Evolutionary conservation across 2,797 vertebrate species (phyloP).

Genomic region (Synanceia verrucosa): DNA sequence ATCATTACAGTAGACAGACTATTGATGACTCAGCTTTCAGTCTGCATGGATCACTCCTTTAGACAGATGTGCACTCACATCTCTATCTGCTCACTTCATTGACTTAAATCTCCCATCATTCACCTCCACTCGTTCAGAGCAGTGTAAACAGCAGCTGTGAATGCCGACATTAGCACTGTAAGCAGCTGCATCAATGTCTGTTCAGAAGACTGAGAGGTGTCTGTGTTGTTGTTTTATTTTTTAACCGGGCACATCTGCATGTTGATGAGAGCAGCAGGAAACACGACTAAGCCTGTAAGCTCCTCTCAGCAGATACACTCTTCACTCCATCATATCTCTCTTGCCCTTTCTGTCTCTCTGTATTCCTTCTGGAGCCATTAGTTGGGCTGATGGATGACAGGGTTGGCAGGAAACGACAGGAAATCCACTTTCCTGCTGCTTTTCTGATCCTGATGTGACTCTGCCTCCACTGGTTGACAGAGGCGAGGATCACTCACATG

Average conservation of each 20-base stretch:
- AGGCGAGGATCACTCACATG: conserved; percentile 14
- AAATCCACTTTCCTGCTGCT: conserved; percentile 51
- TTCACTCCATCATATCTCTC: conserved; percentile 9
- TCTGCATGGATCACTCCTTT: neutral
- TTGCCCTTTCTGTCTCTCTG: neutral
- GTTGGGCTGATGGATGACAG: conserved; percentile 63
- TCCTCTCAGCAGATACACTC: conserved; percentile 3
- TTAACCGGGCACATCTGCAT: conserved; percentile 16
- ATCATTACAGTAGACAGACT: neutral
- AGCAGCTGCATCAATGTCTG: conserved; percentile 49
- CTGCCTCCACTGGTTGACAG: conserved; percentile 22
- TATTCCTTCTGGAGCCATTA: conserved; percentile 61
- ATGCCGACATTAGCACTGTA: neutral
- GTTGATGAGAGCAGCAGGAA: conserved; percentile 31
- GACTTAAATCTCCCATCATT: conserved; percentile 32
- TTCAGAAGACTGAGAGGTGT: conserved; percentile 32
- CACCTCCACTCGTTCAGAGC: conserved; percentile 23
- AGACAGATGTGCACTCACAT: conserved; percentile 16
- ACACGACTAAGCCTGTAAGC: conserved; percentile 1
- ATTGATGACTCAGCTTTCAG: neutral
- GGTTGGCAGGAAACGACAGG: conserved; percentile 39
- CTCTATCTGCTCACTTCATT: conserved; percentile 22
- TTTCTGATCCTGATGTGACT: conserved; percentile 43
- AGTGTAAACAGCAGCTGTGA: conserved; percentile 57
- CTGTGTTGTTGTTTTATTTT: neutral